phyloP scores from a whole-genome alignment of 2,797 vertebrate genomes.

The Myotis planiceps region DNA sequence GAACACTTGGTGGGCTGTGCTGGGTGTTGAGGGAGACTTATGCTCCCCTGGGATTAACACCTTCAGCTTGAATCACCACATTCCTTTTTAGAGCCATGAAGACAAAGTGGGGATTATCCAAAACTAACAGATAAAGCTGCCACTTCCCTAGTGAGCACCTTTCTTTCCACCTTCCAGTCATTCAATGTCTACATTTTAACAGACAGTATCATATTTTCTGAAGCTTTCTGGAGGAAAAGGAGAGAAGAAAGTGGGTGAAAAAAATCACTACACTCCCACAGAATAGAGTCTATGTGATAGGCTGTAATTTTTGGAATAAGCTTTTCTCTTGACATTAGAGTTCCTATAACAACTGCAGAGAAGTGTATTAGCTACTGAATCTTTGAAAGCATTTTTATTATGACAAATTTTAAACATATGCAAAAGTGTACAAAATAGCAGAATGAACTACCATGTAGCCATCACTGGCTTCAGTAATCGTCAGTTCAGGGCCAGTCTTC shows the following conservation, averaged over 20 bases:
- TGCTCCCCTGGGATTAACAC: neutral
- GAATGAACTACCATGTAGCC: neutral
- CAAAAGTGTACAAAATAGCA: neutral
- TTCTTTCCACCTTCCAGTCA: neutral
- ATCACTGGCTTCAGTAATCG: neutral
- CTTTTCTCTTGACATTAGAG: neutral
- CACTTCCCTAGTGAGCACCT: neutral
- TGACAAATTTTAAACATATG: neutral
- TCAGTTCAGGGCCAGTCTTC: neutral
- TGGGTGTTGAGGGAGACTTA: neutral
- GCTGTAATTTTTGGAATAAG: slow-evolving; percentile 15
- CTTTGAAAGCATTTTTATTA: neutral
- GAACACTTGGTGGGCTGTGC: neutral
- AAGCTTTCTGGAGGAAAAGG: neutral
- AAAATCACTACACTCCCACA: neutral
- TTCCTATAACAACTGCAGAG: neutral
- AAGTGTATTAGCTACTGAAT: neutral
- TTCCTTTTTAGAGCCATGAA: neutral
- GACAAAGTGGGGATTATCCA: neutral
- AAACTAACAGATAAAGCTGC: neutral
- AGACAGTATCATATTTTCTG: neutral
- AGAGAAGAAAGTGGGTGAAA: neutral
- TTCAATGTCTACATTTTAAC: neutral
- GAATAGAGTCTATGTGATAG: neutral
- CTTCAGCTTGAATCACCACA: neutral